phyloP scores from a whole-genome alignment of 2,888 invertebrate genomes.

The Yponomeuta malinellus region DNA sequence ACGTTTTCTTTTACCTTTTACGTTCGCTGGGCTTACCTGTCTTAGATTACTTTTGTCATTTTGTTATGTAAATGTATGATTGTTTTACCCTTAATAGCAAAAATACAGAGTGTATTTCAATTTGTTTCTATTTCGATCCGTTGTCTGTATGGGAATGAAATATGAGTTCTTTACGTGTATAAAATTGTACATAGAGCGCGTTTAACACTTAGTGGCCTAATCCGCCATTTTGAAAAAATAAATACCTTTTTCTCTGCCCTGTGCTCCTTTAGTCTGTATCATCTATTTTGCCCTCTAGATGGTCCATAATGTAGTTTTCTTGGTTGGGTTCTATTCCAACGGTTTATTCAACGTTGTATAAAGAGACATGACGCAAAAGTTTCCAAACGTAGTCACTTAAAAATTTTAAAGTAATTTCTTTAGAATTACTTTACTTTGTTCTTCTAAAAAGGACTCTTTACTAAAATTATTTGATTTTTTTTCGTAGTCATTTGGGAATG shows the following conservation, averaged over 20 bases:
- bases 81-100: neutral
- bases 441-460: slow-evolving; percentile 17
- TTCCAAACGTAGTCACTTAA: neutral
- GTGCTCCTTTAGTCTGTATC: neutral
- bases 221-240: neutral
- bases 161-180: neutral
- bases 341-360: neutral
- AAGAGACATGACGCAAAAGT: neutral
- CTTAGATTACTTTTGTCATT: neutral
- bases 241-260: neutral
- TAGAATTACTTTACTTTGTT: slow-evolving; percentile 11
- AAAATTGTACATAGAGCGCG: neutral
- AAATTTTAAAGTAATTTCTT: neutral
- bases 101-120: neutral
- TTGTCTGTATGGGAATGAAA: slow-evolving; percentile 1
- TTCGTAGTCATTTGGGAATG: slow-evolving; percentile 24
- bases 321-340: neutral
- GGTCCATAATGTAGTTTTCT: neutral
- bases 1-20: neutral
- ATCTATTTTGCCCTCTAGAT: neutral
- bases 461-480: slow-evolving; percentile 22
- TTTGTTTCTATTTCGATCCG: neutral
- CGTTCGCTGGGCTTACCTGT: neutral
- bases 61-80: neutral
- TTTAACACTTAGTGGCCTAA: neutral